A percentile compares a stretch with the other conserved stretches of the same genome.
These are phyloP conservation scores for Halcyon chelicuti DNA, from an alignment of 2,797 vertebrate genomes.

Conservation along the genomic window DNA sequence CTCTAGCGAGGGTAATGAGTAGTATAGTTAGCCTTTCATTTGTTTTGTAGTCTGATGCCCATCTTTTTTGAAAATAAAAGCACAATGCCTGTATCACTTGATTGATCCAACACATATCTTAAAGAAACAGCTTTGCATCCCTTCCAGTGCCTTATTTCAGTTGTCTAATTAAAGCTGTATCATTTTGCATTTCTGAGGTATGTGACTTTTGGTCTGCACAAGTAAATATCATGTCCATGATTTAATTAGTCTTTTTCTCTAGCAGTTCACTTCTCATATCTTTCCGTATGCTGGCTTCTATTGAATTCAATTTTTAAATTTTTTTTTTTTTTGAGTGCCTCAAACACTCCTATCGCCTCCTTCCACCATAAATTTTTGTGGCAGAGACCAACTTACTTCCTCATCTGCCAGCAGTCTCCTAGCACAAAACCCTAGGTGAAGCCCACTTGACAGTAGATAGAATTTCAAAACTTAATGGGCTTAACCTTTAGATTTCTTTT, in stretches of 20 bases:
- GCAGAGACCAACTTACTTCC: background rate
- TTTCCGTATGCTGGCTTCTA: background rate
- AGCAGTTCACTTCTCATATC: background rate
- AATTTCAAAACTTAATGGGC: slow-evolving; percentile 13
- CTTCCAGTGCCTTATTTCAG: slow-evolving; percentile 3
- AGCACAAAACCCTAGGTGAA: background rate
- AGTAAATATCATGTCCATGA: slow-evolving; percentile 14
- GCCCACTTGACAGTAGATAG: background rate
- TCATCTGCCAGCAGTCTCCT: background rate
- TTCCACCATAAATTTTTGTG: background rate
- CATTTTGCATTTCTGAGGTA: slow-evolving; percentile 60
- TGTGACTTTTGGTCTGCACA: slow-evolving; percentile 36
- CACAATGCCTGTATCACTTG: background rate
- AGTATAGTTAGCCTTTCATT: background rate
- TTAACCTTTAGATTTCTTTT: slow-evolving; percentile 19
- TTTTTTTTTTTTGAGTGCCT: background rate
- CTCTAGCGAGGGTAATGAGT: background rate
- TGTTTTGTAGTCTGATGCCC: background rate
- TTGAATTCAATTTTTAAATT: background rate
- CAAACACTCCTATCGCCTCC: background rate
- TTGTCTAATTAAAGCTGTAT: slow-evolving; percentile 63
- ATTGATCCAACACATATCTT: slow-evolving; percentile 27
- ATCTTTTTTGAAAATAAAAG: slow-evolving; percentile 1
- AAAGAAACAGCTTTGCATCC: slow-evolving; percentile 43
- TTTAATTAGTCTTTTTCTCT: slow-evolving; percentile 38